These are phyloP conservation scores for Larimichthys crocea DNA, from an alignment of 2,113 vertebrate genomes.

Conservation along the genomic window DNA sequence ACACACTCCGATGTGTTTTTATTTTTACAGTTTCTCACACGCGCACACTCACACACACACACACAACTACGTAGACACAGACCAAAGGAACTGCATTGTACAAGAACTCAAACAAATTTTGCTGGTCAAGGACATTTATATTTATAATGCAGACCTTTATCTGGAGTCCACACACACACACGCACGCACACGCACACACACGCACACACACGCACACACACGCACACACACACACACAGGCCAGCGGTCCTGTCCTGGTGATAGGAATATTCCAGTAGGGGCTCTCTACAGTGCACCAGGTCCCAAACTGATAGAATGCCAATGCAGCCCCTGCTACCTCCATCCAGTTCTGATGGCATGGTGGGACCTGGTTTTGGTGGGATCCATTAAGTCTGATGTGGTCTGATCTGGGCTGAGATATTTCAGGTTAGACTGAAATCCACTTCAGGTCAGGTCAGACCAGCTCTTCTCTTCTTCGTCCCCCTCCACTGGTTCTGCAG, in stretches of 20 bases:
- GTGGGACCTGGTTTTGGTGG: constrained; percentile 39
- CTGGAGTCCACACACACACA: constrained; percentile 24
- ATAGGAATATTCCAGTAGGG: constrained; percentile 43
- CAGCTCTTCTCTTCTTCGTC: constrained; percentile 23
- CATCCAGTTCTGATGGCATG: constrained; percentile 23
- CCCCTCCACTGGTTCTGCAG: background rate
- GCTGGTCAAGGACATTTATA: constrained; percentile 63
- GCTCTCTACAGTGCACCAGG: constrained; percentile 38
- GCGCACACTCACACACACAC: constrained; percentile 7
- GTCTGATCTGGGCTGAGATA: constrained; percentile 44
- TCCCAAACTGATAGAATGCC: constrained; percentile 19
- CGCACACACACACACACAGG: constrained; percentile 28
- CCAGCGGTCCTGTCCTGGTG: constrained; percentile 32
- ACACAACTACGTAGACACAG: constrained; percentile 25
- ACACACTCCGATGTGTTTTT: constrained; percentile 35
- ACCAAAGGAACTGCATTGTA: constrained; percentile 60
- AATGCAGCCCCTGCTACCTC: constrained; percentile 14
- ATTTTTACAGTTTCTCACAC: constrained; percentile 22
- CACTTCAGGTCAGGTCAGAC: constrained; percentile 57
- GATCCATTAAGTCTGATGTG: constrained; percentile 44
- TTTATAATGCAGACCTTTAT: constrained; percentile 41
- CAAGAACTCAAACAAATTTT: constrained; percentile 52
- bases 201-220: constrained; percentile 3
- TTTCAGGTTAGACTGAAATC: constrained; percentile 37
- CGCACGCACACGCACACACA: background rate